phyloP scores from a whole-genome alignment of 2,888 invertebrate genomes.

The Dugesia japonica region DNA sequence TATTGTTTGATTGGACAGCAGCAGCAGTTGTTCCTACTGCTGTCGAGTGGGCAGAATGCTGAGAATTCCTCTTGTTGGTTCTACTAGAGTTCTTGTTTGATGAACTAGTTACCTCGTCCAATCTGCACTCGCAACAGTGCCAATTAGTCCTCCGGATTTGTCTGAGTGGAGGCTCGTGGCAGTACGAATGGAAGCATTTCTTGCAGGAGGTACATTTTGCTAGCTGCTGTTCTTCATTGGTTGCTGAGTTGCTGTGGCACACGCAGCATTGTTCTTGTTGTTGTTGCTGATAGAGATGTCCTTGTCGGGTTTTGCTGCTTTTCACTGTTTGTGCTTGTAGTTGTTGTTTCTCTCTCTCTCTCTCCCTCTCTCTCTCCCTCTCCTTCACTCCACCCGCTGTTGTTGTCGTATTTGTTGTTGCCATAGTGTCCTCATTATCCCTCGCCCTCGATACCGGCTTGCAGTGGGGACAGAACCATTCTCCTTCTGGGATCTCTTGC shows the following conservation, averaged over 20 bases:
- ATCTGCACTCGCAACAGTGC: constrained; percentile 27
- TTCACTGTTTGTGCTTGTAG: not conserved
- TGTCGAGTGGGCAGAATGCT: too few species aligned
- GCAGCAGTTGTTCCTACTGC: too few species aligned
- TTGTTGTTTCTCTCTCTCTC: not conserved
- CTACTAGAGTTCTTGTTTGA: too few species aligned
- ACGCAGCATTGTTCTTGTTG: not conserved
- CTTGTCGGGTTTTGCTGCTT: not conserved
- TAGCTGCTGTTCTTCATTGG: constrained; percentile 37
- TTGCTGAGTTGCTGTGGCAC: not conserved
- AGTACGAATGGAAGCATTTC: constrained; percentile 44
- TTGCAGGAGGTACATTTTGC: constrained; percentile 44
- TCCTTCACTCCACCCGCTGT: too few species aligned
- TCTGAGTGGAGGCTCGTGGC: constrained; percentile 45
- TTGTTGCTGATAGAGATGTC: too few species aligned
- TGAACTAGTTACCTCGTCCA: constrained; percentile 5
- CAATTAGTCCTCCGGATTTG: constrained; percentile 41
- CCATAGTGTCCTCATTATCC: constrained; percentile 9
- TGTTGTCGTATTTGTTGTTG: not conserved
- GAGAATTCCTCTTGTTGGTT: too few species aligned
- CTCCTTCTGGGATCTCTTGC: constrained; percentile 36
- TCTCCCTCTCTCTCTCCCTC: constrained; percentile 21
- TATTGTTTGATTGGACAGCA: too few species aligned
- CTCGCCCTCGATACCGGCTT: constrained; percentile 21
- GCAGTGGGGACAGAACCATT: constrained; percentile 38